Percentiles rank a stretch among this genome's conserved stretches.
phyloP scores from a whole-genome alignment of 1,140 invertebrate genomes.

The Zaprionus ornatus region DNA sequence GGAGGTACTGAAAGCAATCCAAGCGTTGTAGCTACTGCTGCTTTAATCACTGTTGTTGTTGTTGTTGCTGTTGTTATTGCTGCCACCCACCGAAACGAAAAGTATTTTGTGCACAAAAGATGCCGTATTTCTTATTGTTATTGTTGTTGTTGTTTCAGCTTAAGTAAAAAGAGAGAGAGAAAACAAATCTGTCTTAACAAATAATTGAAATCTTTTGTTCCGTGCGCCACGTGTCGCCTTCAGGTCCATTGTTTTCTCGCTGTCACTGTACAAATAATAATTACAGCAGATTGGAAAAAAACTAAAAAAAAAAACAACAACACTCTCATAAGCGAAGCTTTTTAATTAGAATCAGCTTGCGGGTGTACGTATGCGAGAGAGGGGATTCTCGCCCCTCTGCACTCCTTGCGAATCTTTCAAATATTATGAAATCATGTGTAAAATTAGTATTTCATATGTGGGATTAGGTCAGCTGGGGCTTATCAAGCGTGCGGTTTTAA shows the following conservation, averaged over 20 bases:
- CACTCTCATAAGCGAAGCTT: neutral
- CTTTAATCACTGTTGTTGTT: slow-evolving; percentile 7
- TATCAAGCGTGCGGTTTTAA: neutral
- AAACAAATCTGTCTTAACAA: slow-evolving; percentile 27
- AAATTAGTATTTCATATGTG: slow-evolving; percentile 22
- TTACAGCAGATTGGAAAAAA: neutral
- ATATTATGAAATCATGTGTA: slow-evolving; percentile 26
- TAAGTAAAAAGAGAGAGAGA: slow-evolving; percentile 3
- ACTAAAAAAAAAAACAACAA: neutral
- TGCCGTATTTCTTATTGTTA: slow-evolving; percentile 12
- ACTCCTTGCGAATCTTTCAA: neutral
- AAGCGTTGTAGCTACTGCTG: slow-evolving; percentile 8
- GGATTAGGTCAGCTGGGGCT: slow-evolving; percentile 4
- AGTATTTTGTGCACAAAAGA: slow-evolving; percentile 35
- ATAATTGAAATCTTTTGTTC: slow-evolving; percentile 53
- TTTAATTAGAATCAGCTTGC: slow-evolving; percentile 1
- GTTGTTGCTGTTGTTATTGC: slow-evolving; percentile 26
- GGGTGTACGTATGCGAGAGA: no score
- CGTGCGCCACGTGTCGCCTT: slow-evolving; percentile 9
- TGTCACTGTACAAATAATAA: slow-evolving; percentile 2
- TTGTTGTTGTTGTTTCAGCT: slow-evolving; percentile 5
- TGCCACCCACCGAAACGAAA: slow-evolving; percentile 38
- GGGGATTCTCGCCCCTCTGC: neutral
- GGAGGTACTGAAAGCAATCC: neutral
- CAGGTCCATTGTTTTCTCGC: slow-evolving; percentile 1